A percentile compares a stretch with the other conserved stretches of the same genome.
These are phyloP conservation scores for Pseudois nayaur DNA, from an alignment of 2,113 vertebrate species.

Conservation along the genomic window DNA sequence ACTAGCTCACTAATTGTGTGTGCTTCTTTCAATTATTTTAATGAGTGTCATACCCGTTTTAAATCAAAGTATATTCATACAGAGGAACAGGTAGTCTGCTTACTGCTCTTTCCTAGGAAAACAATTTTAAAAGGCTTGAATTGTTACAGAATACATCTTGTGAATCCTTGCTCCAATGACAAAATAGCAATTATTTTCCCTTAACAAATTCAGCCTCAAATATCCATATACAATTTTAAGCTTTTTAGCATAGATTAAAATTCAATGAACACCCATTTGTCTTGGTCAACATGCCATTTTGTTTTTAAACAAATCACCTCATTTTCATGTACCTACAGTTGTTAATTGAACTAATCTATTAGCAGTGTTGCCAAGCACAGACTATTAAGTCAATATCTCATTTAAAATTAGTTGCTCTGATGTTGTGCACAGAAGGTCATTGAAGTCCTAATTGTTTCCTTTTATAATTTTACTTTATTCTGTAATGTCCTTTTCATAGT, in stretches of 20 bases:
- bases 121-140: neutral
- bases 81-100: neutral
- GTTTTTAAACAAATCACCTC: neutral
- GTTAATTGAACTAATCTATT: neutral
- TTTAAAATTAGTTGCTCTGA: neutral
- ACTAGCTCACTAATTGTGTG: neutral
- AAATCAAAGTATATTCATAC: neutral
- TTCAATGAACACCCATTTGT: neutral
- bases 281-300: neutral
- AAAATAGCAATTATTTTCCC: neutral
- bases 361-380: neutral
- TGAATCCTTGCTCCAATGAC: neutral
- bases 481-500: neutral
- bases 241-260: constrained; percentile 25
- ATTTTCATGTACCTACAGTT: neutral
- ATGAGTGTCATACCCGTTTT: neutral
- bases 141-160: neutral
- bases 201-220: neutral
- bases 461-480: neutral
- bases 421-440: neutral
- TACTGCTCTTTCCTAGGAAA: neutral
- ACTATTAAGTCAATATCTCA: neutral
- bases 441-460: neutral
- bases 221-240: neutral
- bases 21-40: neutral